A percentile compares a stretch with the other conserved stretches of the same genome.
Conservation (phyloP, 2,113 vertebrate genomes). For the Myotis yumanensis region DNA sequence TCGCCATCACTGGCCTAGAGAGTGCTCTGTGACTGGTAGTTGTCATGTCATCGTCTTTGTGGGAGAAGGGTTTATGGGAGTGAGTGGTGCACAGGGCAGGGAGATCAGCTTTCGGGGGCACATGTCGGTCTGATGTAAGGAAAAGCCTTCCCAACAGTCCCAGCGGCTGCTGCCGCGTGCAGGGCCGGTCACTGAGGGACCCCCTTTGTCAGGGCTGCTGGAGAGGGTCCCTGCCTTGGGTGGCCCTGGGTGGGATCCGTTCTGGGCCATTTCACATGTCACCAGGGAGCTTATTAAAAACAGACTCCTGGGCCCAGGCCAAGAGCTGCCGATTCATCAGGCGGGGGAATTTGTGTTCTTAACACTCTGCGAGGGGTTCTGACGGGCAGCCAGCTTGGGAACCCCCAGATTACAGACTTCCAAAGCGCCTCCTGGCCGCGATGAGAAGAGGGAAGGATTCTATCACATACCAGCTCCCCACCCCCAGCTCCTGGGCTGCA, state of each 20-base stretch:
- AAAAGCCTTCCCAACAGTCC: background rate
- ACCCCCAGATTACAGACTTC: background rate
- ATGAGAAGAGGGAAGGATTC: background rate
- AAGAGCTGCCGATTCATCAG: background rate
- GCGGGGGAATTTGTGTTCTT: background rate
- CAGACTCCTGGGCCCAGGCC: background rate
- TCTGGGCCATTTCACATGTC: background rate
- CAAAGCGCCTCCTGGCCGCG: background rate
- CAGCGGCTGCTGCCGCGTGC: rapidly evolving
- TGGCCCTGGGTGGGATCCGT: background rate
- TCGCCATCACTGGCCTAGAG: background rate
- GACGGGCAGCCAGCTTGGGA: background rate
- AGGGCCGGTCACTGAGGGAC: too few species aligned
- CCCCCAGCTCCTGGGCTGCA: background rate
- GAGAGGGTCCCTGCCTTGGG: background rate
- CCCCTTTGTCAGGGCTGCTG: background rate
- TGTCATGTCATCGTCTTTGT: background rate
- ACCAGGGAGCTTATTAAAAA: background rate
- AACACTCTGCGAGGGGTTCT: background rate
- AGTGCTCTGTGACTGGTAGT: rapidly evolving
- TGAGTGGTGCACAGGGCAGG: background rate
- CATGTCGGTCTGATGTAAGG: background rate
- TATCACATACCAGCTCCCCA: rapidly evolving
- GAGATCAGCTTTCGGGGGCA: background rate
- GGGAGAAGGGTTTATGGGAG: background rate